Evolutionary conservation across 2,113 vertebrate genomes (phyloP), one percentile per base, ranked within the genome.

Genomic region (Xyliphius kryptos): DNA sequence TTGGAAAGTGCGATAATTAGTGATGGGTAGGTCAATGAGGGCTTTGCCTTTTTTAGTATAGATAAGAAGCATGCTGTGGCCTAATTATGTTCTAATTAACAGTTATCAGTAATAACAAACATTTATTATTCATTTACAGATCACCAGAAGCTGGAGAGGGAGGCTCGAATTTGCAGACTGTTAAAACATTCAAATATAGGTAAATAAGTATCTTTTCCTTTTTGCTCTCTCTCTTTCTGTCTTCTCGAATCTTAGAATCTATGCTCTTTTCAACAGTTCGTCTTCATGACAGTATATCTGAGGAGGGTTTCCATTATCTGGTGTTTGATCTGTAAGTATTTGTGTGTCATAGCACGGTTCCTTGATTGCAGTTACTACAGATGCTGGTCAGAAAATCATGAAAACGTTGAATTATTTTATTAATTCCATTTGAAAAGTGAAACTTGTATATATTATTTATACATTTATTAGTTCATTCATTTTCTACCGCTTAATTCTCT

Each of bases 81-180:
- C 26, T 32, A 3, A 32, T 32, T 32, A 32, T 32, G 7, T 32
- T 32, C 26, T 32, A 32, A 32, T 32, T 32, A 32, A 32, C 26
- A n/a, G n/a, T n/a, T 32, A 32, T 32, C 26, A 32, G 26, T 68
- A 56, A 44, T 15, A 26, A 20, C 12, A 52, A 16, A 36, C 15
- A 7, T 46, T 54, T 53, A 7, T 70, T 5, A 71, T 69, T 73
- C 59, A 43, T 48, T 76, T 68, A 68, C 26, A 88, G 86, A 88
- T 84, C 86, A 88, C 77, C 86, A 88, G 76, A 88, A 88, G 73
- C 76, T 88, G 74, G 86, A 88, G 75, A 80, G 86, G 68, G 86
- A 88, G 67, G 86, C 86, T 44, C 82, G 86, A 75, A 88, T 88
- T 63, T 87, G 86, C 70, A 85, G 86, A 77, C 78, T 88, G 70